These are phyloP conservation scores for Onthophagus sagittarius DNA, from an alignment of 2,888 invertebrate species.

Conservation along the genomic window DNA sequence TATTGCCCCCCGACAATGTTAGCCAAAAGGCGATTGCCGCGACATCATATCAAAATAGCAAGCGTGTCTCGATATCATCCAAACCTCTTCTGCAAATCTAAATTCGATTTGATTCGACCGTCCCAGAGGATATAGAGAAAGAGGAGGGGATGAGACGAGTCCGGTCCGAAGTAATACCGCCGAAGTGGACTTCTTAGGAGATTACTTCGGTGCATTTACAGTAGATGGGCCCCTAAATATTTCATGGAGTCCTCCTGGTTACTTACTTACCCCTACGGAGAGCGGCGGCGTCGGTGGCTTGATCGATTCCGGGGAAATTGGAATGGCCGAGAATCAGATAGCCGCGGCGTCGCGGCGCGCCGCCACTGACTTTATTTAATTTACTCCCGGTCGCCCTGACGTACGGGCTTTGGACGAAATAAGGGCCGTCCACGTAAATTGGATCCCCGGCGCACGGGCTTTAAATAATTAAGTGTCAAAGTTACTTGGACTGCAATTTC, in stretches of 20 bases:
- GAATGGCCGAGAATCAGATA: conserved; percentile 45
- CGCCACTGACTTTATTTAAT: conserved; percentile 45
- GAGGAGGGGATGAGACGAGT: conserved; percentile 9
- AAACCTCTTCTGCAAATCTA: not conserved
- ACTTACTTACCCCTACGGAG: conserved; percentile 21
- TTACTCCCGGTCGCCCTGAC: conserved; percentile 43
- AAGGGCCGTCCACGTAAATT: conserved; percentile 45
- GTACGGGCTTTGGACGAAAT: conserved; percentile 44
- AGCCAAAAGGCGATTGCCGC: not conserved
- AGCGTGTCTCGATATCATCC: not conserved
- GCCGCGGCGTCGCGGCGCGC: conserved; percentile 3
- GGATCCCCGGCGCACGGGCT: conserved; percentile 44
- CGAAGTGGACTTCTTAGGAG: conserved; percentile 12
- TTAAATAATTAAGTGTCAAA: conserved; percentile 49
- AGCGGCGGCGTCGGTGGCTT: conserved; percentile 29
- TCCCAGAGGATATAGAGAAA: conserved; percentile 1
- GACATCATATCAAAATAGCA: not conserved
- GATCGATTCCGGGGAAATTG: conserved; percentile 43
- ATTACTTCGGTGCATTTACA: conserved; percentile 13
- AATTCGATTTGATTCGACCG: not conserved
- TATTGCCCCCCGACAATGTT: conserved; percentile 4
- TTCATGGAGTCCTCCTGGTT: conserved; percentile 14
- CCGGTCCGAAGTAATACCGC: conserved; percentile 5
- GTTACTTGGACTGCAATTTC: conserved; percentile 21
- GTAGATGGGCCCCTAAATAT: conserved; percentile 15